phyloP scores from a whole-genome alignment of 2,888 invertebrate species.

The Urechis unicinctus region DNA sequence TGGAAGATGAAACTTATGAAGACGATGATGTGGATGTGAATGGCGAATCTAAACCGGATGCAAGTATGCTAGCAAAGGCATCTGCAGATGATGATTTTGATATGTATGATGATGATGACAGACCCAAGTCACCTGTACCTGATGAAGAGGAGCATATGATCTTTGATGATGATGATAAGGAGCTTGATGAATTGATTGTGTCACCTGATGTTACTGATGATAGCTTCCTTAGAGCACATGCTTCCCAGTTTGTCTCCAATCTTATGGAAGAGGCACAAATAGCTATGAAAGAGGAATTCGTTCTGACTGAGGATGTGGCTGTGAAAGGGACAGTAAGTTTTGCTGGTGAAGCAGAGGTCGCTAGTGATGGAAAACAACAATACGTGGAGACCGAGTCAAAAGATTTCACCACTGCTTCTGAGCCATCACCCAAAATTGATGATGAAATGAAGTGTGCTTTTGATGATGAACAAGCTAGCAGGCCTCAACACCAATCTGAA shows the following conservation, averaged over 20 bases:
- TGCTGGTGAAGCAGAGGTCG: slow-evolving; percentile 19
- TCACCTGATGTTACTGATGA: not conserved
- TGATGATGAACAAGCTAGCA: slow-evolving; percentile 48
- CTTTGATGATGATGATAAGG: slow-evolving; percentile 1
- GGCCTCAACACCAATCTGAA: not conserved
- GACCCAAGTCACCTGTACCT: slow-evolving; percentile 55
- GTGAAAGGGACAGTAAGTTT: slow-evolving; percentile 50
- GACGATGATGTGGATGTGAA: slow-evolving; percentile 2
- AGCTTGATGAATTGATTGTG: not conserved
- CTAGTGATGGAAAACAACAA: no score
- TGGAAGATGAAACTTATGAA: slow-evolving; percentile 6
- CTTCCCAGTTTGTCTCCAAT: slow-evolving; percentile 37
- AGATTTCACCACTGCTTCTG: not conserved
- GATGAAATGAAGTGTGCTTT: slow-evolving; percentile 36
- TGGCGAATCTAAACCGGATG: not conserved
- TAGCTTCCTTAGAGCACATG: slow-evolving; percentile 13
- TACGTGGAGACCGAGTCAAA: slow-evolving; percentile 2
- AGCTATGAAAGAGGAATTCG: slow-evolving; percentile 23
- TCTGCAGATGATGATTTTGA: slow-evolving; percentile 1
- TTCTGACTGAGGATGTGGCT: not conserved
- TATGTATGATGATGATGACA: slow-evolving; percentile 53
- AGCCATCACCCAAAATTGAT: not conserved
- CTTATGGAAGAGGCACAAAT: slow-evolving; percentile 38
- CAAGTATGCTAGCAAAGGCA: no score
- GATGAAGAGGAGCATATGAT: slow-evolving; percentile 19